Evolutionary conservation across 1,140 invertebrate species (phyloP).

Genomic region (Hormaphis cornu): DNA sequence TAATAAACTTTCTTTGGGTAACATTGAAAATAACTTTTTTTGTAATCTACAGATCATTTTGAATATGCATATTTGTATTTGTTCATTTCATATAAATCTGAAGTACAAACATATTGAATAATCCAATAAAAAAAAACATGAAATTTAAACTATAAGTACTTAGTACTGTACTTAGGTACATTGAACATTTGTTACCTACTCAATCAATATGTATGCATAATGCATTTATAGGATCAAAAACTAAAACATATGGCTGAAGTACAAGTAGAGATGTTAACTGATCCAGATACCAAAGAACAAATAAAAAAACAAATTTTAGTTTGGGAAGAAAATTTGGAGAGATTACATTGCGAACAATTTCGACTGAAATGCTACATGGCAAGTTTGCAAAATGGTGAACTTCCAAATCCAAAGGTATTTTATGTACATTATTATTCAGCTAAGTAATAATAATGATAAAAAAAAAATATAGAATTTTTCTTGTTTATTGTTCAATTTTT

Average conservation of each 20-base stretch:
- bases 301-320: constrained; percentile 85
- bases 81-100: no score
- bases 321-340: constrained; percentile 94
- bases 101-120: no score
- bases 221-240: constrained; percentile 47
- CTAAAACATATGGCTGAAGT: constrained; percentile 95
- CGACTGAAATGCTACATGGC: constrained; percentile 93
- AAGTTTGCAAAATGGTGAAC: constrained; percentile 86
- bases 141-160: no score
- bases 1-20: no score
- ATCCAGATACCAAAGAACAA: constrained; percentile 80
- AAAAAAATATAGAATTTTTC: not conserved
- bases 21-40: no score
- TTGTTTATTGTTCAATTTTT: not conserved
- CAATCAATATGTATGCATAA: no score
- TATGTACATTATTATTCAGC: not conserved
- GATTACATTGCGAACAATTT: constrained; percentile 94
- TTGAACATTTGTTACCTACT: no score
- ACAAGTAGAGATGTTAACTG: constrained; percentile 86
- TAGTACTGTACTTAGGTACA: no score
- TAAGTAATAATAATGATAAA: not conserved
- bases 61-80: no score
- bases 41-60: no score
- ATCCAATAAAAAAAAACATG: no score
- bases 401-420: constrained; percentile 92